Base-by-base conservation (phyloP, 2,888 invertebrate species). In the Teleiodes luculella region DNA sequence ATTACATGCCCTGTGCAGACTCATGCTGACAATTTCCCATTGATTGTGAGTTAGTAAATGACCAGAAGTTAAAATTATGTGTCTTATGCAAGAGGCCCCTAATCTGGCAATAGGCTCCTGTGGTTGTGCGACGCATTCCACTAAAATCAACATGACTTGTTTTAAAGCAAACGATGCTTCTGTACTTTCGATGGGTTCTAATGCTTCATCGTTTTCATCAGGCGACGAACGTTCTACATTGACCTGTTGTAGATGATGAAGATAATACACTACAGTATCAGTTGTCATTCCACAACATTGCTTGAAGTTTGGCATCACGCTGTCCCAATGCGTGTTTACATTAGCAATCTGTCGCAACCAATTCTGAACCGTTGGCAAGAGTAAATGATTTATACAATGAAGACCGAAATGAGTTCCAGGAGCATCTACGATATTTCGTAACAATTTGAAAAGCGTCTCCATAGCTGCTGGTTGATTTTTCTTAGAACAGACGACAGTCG, bases 271-370 rank as follows among this genome's bases (percentile, higher is more conserved):
- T 33, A 97, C 93, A 30, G 97, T 90, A 72, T 98, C 98, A 0
- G 97, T 96, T 10, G 97, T 95, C 83, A 97, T 93, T 7, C 98
- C 98, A 71, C 96, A 96, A 73, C 97, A 97, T 74, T 98, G 98
- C 74, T 98, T 98, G 72, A 98, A 98, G 79, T 97, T 97, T 60
- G 96, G 94, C 77, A 95, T 95, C 49, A 95, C 92, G 62, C 91
- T 91, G 63, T 95, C 93, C 93, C 95, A 94, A 59, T 94, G 92
- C 60, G 93, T 90, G 63, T 93, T 92, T 5, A 93, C 92, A 65
- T 94, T 93, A 13, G 93, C 91, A 16, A 93, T 92, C 76, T 94
- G 94, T 10, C 97, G 91, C 56, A 98, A 85, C 98, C 98, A 98
- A 69, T 95, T 95, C 83, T 98, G 98, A 13, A 98, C 94, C 90